Evolutionary conservation across 2,797 vertebrate genomes (phyloP).

Genomic region (Scarus forsteni): DNA sequence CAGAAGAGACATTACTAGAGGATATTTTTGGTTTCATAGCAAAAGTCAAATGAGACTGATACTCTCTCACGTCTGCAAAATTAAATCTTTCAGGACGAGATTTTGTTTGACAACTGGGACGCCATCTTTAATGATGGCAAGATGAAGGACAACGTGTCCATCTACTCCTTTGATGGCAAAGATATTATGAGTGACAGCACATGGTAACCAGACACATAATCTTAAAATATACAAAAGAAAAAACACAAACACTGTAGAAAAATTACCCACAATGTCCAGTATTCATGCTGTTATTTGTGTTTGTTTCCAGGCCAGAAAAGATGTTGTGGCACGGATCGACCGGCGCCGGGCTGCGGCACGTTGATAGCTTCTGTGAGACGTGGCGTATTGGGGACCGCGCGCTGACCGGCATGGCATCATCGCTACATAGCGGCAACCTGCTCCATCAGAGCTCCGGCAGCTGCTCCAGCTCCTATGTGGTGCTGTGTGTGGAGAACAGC

Average conservation of each 20-base stretch:
- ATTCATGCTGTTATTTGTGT: accelerated
- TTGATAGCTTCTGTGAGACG: conserved; percentile 89
- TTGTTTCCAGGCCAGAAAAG: conserved; percentile 89
- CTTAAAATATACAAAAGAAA: too few species aligned
- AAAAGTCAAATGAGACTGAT: too few species aligned
- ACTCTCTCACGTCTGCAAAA: too few species aligned
- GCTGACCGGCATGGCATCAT: conserved; percentile 86
- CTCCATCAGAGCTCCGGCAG: conserved; percentile 87
- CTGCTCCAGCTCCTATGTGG: conserved; percentile 85
- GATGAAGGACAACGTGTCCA: conserved; percentile 77
- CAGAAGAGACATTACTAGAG: neutral
- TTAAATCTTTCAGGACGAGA: conserved; percentile 85
- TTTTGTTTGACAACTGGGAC: conserved; percentile 92
- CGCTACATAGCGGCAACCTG: conserved; percentile 84
- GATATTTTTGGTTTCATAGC: neutral
- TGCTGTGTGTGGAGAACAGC: conserved; percentile 96
- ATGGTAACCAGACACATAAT: conserved; percentile 82
- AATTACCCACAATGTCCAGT: neutral
- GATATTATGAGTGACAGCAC: conserved; percentile 86
- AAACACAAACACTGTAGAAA: neutral
- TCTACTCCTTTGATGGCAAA: conserved; percentile 92
- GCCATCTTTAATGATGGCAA: conserved; percentile 86
- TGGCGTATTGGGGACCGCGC: conserved; percentile 85
- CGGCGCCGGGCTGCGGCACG: conserved; percentile 83
- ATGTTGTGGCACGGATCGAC: conserved; percentile 93